These are phyloP conservation scores for Pheosia gnoma DNA, from an alignment of 2,888 invertebrate species.

Conservation along the genomic window DNA sequence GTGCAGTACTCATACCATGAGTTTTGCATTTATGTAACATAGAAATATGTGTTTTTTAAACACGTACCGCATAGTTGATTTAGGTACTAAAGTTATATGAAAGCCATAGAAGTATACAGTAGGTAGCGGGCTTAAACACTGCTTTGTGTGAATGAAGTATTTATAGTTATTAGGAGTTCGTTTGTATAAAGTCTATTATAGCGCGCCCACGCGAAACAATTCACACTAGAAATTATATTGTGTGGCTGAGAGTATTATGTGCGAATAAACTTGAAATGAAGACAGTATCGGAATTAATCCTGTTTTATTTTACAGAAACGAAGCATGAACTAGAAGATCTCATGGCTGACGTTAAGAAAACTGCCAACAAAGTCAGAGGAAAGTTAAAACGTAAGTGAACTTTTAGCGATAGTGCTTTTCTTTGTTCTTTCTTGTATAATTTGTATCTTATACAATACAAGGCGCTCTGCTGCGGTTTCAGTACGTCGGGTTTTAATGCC, in stretches of 20 bases:
- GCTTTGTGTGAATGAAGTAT: conserved; percentile 11
- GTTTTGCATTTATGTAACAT: too few species aligned
- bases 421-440: conserved; percentile 13
- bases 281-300: conserved; percentile 10
- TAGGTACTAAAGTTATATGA: too few species aligned
- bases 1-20: too few species aligned
- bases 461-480: background rate
- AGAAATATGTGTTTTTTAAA: too few species aligned
- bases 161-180: conserved; percentile 46
- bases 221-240: conserved; percentile 39
- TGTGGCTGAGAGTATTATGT: conserved; percentile 33
- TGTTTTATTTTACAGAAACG: conserved; percentile 91
- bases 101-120: too few species aligned
- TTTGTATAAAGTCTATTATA: conserved; percentile 50
- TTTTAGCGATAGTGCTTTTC: conserved; percentile 20
- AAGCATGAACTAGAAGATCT: conserved; percentile 99
- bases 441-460: conserved; percentile 31
- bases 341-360: conserved; percentile 99
- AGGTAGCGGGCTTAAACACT: too few species aligned
- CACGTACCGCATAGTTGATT: too few species aligned
- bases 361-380: conserved; percentile 99
- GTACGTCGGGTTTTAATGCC: background rate
- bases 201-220: conserved; percentile 40
- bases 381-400: conserved; percentile 95
- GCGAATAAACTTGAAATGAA: conserved; percentile 25